Evolutionary conservation across 1,140 invertebrate genomes (phyloP).

Genomic region (Drosophila truncata): DNA sequence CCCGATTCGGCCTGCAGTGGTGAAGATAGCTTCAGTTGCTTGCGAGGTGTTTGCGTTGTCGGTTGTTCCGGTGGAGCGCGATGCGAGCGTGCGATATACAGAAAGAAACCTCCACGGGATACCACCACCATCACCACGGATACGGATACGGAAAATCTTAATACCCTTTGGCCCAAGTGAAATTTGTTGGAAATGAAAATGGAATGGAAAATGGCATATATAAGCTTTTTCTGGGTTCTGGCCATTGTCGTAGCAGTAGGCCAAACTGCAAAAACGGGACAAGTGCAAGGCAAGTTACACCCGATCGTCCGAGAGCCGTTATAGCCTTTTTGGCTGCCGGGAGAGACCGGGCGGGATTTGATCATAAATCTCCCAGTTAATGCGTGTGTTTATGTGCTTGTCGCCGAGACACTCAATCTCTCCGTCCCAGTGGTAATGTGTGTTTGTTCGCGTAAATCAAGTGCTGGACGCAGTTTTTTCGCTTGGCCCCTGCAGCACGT

Average conservation of each 20-base stretch:
- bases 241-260: neutral
- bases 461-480: conserved; percentile 59
- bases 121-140: neutral
- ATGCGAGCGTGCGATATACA: conserved; percentile 41
- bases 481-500: conserved; percentile 21
- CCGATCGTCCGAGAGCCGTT: conserved; percentile 33
- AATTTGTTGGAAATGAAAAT: conserved; percentile 2
- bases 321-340: conserved; percentile 54
- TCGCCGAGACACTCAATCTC: conserved; percentile 8
- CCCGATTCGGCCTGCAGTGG: conserved; percentile 37
- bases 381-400: conserved; percentile 10
- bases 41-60: conserved; percentile 72
- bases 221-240: conserved; percentile 1
- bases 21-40: conserved; percentile 69
- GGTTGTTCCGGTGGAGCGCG: conserved; percentile 58
- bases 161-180: conserved; percentile 15
- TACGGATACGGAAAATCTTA: conserved; percentile 14
- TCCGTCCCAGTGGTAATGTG: conserved; percentile 32
- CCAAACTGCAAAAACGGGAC: conserved; percentile 47
- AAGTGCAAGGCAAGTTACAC: conserved; percentile 73
- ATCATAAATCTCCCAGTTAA: conserved; percentile 26
- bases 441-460: conserved; percentile 46
- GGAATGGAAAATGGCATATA: conserved; percentile 28
- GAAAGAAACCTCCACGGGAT: conserved; percentile 16
- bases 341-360: conserved; percentile 36